Base-by-base conservation (phyloP, 1,140 invertebrate genomes). In the Danaus melanippus region DNA sequence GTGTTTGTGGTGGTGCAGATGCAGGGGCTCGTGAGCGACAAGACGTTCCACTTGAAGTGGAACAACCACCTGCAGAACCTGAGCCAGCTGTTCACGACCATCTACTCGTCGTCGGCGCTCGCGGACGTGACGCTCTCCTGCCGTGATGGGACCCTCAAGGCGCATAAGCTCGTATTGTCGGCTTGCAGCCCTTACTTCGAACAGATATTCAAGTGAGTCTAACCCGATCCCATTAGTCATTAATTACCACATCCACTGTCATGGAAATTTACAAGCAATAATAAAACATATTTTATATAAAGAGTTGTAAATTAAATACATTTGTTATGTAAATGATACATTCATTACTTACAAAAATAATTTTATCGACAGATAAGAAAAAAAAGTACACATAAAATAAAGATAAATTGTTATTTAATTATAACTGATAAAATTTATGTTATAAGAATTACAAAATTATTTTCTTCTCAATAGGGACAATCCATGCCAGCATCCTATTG, bases 131-230 rank as follows among this genome's bases (percentile, higher is more conserved):
- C 89, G 45, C 79, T 92, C 60, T 89, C 90, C 66, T 92, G 91
- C 74, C 87, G 86, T 62, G 90, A 92, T 72, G 91, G 90, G 52
- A 89, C 89, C 42, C 80, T 93, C 55, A 90, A 90, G 68, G 92
- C 92, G 12, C 92, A 93, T 69, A 91, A 90, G 71, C 88, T 93
- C 46, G 91, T 94, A 47, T 79, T 94, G 50, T 92, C 92, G 21
- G 92, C 92, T 10, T 93, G 92, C 76, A 93, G 92, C 71, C 91
- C 92, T 15, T 94, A 93, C 71, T 94, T 94, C 77, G 91, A 93
- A 70, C 91, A 92, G 79, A 89, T 93, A 76, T 92, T 92, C 87
- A 92, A 91, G 90, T 86, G 58, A 78, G 74, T 76, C 59, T 8
- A 52, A 50, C 46, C 53, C 12, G 56, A 56, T 70, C 60, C 53